These are phyloP conservation scores for Cephus nigrinus DNA, from an alignment of 2,888 invertebrate species.

Conservation along the genomic window DNA sequence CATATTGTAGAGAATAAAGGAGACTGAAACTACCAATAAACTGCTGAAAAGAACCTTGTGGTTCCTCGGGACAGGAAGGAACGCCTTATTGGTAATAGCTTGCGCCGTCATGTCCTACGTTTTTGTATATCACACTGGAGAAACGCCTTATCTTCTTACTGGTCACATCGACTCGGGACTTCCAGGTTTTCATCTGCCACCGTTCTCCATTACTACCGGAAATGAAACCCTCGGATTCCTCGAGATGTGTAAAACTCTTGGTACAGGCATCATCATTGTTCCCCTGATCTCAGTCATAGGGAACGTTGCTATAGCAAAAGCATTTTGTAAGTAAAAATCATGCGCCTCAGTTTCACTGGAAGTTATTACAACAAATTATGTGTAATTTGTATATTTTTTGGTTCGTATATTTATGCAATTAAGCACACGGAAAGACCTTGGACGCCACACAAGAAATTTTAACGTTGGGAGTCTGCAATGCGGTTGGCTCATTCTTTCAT, in stretches of 20 bases:
- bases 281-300: constrained; percentile 82
- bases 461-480: constrained; percentile 80
- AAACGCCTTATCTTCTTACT: constrained; percentile 71
- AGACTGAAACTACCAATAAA: constrained; percentile 63
- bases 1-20: constrained; percentile 71
- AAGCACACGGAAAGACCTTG: constrained; percentile 76
- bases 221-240: constrained; percentile 69
- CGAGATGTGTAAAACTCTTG: constrained; percentile 73
- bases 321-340: constrained; percentile 75
- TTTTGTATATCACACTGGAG: constrained; percentile 65
- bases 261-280: constrained; percentile 76
- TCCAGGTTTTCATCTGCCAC: constrained; percentile 70
- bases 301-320: constrained; percentile 86
- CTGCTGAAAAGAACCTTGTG: constrained; percentile 69
- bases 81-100: constrained; percentile 76
- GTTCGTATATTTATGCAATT: background rate
- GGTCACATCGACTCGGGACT: constrained; percentile 74
- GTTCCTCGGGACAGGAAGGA: constrained; percentile 76
- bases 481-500: constrained; percentile 80
- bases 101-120: constrained; percentile 72
- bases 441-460: constrained; percentile 86
- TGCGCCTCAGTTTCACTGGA: background rate
- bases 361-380: background rate
- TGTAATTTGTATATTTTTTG: background rate
- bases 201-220: constrained; percentile 67